Base-by-base conservation (phyloP, 2,113 vertebrate species). In the Cynopterus brachyotis region DNA sequence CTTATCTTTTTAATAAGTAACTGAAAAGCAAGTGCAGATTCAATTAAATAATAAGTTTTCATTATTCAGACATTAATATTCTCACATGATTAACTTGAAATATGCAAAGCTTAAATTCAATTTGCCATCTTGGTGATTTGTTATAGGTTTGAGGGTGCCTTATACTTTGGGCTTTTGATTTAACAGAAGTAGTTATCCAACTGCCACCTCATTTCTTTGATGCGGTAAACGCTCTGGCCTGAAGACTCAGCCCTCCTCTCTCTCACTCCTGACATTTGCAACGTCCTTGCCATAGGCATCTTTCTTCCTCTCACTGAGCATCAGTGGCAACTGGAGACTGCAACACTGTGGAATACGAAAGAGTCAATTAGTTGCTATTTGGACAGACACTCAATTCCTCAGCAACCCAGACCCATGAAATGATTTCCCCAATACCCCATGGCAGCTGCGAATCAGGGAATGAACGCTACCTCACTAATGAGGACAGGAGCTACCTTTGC, bases 41-140 rank as follows among this genome's bases (percentile, higher is more conserved):
- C n/a, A 95, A 73, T 95, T 87, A 84, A 82, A 35, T 13, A 88
- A 32, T 59, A 69, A 8, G 1, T 26, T 91, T 88, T 94, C 24
- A 42, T 62, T 75, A 30, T 73, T 89, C 80, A 81, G 66, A 60
- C 11, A 93, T 86, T 59, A 73, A 9, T 87, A 75, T 76, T 57
- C 11, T 78, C 64, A 75, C 6, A 6, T 55, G 26, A 96, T 69
- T 62, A 92, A 84, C 50, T 69, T 84, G 13, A 92, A 84, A 67
- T 47, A 59, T 22, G 47, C 24, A 26, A 93, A 75, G 45, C 93
- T 94, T 55, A 95, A 96, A 45, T 81, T 93, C 35, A 26, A 32
- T 73, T 37, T 91, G 26, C 94, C 79, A 94, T 32, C 59, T 96
- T 78, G 45, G 85, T 96, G 69, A 94, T 72, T 80, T 94, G 88